A percentile compares a stretch with the other conserved stretches of the same genome.
These are phyloP conservation scores for Notoglanidium macrostoma DNA, from an alignment of 2,797 vertebrate species.

Conservation along the genomic window DNA sequence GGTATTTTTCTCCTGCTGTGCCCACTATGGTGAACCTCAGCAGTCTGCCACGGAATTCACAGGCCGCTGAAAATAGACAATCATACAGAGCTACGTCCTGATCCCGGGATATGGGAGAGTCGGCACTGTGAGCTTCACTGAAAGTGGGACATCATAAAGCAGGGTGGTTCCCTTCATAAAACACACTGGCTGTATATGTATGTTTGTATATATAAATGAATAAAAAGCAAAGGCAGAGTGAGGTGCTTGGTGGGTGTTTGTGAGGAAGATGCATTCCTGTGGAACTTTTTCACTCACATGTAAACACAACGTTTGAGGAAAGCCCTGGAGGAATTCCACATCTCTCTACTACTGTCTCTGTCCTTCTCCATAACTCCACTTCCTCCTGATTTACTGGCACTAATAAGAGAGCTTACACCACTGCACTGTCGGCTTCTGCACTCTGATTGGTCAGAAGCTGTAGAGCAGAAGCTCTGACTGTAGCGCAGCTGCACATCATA, in stretches of 20 bases:
- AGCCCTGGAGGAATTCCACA: conserved; percentile 72
- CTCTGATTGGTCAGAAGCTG: background rate
- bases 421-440: rapidly evolving
- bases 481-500: background rate
- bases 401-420: background rate
- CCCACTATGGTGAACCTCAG: conserved; percentile 53
- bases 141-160: conserved; percentile 16
- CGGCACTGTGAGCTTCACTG: background rate
- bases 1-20: conserved; percentile 39
- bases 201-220: background rate
- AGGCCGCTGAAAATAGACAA: conserved; percentile 63
- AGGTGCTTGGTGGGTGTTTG: background rate
- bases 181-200: background rate
- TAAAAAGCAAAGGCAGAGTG: background rate
- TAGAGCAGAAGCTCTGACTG: background rate
- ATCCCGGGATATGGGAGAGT: background rate
- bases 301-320: conserved; percentile 68
- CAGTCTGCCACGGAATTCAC: conserved; percentile 73
- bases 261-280: conserved; percentile 66
- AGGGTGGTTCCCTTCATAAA: conserved; percentile 26
- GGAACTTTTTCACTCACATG: conserved; percentile 69
- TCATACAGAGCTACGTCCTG: background rate
- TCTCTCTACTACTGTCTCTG: conserved; percentile 61
- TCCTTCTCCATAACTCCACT: conserved; percentile 34
- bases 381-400: conserved; percentile 38